Evolutionary conservation across 2,888 invertebrate species (phyloP).

Genomic region (Sturmia bella): DNA sequence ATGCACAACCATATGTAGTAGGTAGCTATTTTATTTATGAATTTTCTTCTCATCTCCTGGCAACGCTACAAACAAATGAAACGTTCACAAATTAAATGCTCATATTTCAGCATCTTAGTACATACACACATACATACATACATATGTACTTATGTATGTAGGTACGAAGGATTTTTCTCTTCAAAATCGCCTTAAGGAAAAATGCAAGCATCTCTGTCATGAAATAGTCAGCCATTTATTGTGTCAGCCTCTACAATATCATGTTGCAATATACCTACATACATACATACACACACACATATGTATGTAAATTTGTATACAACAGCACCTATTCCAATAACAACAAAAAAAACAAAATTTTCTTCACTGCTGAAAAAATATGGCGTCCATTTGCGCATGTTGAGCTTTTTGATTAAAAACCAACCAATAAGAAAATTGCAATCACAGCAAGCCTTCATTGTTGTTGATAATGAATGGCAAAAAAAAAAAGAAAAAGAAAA

Average conservation of each 20-base stretch:
- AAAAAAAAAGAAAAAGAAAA: not conserved
- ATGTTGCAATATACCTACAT: not conserved
- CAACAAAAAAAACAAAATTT: too few species aligned
- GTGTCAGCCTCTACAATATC: not conserved
- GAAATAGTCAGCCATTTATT: constrained; percentile 12
- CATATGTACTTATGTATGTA: too few species aligned
- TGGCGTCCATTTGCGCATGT: constrained; percentile 80
- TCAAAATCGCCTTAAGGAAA: constrained; percentile 35
- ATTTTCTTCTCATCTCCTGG: constrained; percentile 7
- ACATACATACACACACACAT: not conserved
- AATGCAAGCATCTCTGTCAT: constrained; percentile 4
- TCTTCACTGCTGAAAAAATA: constrained; percentile 59
- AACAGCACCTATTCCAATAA: too few species aligned
- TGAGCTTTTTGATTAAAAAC: constrained; percentile 39
- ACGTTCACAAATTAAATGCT: not conserved
- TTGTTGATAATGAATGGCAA: constrained; percentile 11
- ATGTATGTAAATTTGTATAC: too few species aligned
- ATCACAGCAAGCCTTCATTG: constrained; percentile 58
- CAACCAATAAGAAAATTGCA: constrained; percentile 76
- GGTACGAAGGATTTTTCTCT: not conserved
- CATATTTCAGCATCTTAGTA: constrained; percentile 21
- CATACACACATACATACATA: not conserved
- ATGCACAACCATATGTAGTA: too few species aligned
- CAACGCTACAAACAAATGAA: constrained; percentile 2
- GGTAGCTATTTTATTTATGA: too few species aligned